Evolutionary conservation across 2,113 vertebrate species (phyloP).

Genomic region (Catagonus wagneri): DNA sequence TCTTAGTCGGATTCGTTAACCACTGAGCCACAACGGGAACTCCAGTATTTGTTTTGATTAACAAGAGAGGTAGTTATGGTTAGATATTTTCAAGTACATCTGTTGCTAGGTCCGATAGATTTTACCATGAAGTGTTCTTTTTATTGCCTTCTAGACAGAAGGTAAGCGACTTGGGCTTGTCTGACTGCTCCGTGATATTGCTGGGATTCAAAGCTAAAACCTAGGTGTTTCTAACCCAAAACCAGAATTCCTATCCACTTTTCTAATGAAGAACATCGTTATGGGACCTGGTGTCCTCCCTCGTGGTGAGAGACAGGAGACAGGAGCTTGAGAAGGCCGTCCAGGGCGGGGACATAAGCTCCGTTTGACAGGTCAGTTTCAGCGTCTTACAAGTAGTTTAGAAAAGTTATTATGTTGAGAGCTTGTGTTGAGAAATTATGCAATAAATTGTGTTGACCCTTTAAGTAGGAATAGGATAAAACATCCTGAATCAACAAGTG

Average conservation of each 20-base stretch:
- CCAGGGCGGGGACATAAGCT: fast-evolving
- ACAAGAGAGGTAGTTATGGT: too few relatives aligned
- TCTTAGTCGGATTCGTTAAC: too few relatives aligned
- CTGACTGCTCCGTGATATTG: fast-evolving
- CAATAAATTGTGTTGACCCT: not conserved
- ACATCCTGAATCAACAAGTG: too few relatives aligned
- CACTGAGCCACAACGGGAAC: too few relatives aligned
- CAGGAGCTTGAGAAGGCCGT: not conserved
- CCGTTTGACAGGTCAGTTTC: fast-evolving
- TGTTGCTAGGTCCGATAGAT: too few relatives aligned
- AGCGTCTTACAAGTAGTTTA: not conserved
- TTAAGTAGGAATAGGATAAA: not conserved
- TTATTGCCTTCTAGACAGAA: too few relatives aligned
- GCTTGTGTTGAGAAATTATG: not conserved
- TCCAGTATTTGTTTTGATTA: too few relatives aligned
- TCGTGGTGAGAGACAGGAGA: fast-evolving
- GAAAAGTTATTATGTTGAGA: not conserved
- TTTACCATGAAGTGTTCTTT: too few relatives aligned
- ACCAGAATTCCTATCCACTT: not conserved
- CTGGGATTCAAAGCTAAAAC: not conserved
- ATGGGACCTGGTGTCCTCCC: fast-evolving
- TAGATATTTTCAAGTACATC: too few relatives aligned
- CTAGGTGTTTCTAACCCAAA: not conserved
- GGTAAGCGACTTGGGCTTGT: not conserved
- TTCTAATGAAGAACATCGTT: not conserved